Conservation (phyloP, 53 echinoderm and acorn worm species). For the Apostichopus leukothele region DNA sequence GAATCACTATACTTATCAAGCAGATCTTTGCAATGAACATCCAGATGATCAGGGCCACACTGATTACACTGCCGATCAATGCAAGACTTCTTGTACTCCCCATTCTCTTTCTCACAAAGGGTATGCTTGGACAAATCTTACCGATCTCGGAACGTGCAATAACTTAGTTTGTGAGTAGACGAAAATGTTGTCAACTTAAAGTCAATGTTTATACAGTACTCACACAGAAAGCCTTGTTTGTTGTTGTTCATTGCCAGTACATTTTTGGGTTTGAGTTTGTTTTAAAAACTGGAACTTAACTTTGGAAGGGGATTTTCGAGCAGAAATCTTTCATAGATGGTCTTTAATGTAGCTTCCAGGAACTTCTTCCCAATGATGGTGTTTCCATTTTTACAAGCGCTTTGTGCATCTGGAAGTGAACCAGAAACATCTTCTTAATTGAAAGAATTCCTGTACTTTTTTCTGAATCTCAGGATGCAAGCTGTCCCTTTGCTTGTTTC, state of each 20-base stretch:
- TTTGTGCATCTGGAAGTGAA: conserved; percentile 53
- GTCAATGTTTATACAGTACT: conserved; percentile 53
- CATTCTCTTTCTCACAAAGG: conserved; percentile 27
- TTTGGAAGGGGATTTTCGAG: conserved; percentile 42
- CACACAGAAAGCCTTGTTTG: conserved; percentile 54
- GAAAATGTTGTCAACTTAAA: conserved; percentile 34
- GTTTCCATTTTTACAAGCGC: conserved; percentile 41
- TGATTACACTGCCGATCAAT: conserved; percentile 25
- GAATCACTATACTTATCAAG: no score
- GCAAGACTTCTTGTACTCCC: conserved; percentile 41
- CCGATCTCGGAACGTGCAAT: neutral
- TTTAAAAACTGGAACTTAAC: conserved; percentile 27
- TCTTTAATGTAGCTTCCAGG: conserved; percentile 34
- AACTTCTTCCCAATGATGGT: conserved; percentile 38
- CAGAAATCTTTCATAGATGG: conserved; percentile 46
- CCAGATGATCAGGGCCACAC: conserved; percentile 29
- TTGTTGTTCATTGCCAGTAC: conserved; percentile 44
- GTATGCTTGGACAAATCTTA: conserved; percentile 28
- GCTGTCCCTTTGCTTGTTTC: conserved; percentile 39
- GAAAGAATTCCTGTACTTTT: conserved; percentile 34
- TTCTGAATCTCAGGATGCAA: neutral
- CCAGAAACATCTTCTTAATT: conserved; percentile 41
- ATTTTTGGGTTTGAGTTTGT: conserved; percentile 32
- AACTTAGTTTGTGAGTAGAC: neutral
- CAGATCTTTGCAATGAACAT: neutral